phyloP scores from a whole-genome alignment of 2,888 invertebrate species.

The Cepaea hortensis region DNA sequence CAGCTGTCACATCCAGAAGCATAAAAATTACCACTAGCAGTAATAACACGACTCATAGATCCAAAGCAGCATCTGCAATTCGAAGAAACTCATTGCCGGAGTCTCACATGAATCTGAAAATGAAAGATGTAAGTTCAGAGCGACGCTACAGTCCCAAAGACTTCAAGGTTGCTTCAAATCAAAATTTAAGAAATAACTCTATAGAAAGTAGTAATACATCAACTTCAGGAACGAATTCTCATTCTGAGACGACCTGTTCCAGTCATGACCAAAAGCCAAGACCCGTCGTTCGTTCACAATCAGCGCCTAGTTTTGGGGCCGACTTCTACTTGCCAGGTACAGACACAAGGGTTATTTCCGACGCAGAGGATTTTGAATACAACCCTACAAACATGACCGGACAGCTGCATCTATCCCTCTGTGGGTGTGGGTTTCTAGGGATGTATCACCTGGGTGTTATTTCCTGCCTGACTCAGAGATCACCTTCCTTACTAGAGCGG shows the following conservation, averaged over 20 bases:
- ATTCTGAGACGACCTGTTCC: neutral
- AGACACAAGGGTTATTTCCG: slow-evolving; percentile 35
- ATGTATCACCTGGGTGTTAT: slow-evolving; percentile 99
- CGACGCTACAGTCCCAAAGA: neutral
- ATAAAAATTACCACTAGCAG: neutral
- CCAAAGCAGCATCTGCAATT: no score
- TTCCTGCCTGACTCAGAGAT: slow-evolving; percentile 94
- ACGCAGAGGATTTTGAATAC: slow-evolving; percentile 43
- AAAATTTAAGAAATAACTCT: slow-evolving; percentile 11
- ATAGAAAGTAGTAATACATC: slow-evolving; percentile 22
- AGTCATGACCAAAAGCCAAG: slow-evolving; percentile 19
- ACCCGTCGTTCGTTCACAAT: neutral
- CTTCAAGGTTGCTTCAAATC: neutral
- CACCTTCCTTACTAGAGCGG: slow-evolving; percentile 84
- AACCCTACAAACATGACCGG: slow-evolving; percentile 49
- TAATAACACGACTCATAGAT: neutral
- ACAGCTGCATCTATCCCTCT: slow-evolving; percentile 85
- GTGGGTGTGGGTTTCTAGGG: slow-evolving; percentile 98
- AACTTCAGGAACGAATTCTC: neutral
- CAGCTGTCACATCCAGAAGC: neutral
- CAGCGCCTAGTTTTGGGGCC: neutral
- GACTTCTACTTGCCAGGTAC: neutral
- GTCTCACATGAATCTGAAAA: neutral
- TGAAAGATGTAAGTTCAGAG: neutral
- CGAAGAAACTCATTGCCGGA: slow-evolving; percentile 26